Conservation (phyloP, 2,113 vertebrate genomes). For the Picathartes gymnocephalus region DNA sequence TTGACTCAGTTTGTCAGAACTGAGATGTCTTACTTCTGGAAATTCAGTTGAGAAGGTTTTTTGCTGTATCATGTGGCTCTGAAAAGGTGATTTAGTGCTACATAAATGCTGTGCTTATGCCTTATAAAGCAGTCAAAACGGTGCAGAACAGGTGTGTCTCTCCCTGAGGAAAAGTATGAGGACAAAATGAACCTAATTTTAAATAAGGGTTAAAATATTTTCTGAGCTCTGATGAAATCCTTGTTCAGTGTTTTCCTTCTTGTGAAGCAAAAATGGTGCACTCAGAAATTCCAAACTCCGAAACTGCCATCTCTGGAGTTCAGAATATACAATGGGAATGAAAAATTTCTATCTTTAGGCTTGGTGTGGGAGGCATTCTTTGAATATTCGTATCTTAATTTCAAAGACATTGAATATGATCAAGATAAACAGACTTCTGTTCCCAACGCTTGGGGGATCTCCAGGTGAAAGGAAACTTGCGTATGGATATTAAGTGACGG, state of each 20-base stretch:
- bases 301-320: conserved; percentile 14
- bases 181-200: background rate
- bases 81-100: background rate
- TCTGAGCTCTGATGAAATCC: background rate
- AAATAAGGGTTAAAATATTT: conserved; percentile 9
- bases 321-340: conserved; percentile 33
- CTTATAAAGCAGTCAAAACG: background rate
- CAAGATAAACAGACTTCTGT: conserved; percentile 25
- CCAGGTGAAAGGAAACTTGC: conserved; percentile 5
- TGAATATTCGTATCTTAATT: conserved; percentile 46
- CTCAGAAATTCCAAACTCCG: conserved; percentile 4
- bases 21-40: background rate
- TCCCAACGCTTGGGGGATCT: background rate
- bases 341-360: conserved; percentile 40
- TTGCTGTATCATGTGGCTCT: background rate
- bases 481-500: background rate
- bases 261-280: background rate
- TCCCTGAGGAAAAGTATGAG: background rate
- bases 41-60: background rate
- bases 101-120: background rate
- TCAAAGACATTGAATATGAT: background rate
- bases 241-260: background rate
- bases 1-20: background rate
- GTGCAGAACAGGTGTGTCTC: background rate
- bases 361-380: conserved; percentile 45